Conservation (phyloP, 2,113 vertebrate species). For the Gallinago media region DNA sequence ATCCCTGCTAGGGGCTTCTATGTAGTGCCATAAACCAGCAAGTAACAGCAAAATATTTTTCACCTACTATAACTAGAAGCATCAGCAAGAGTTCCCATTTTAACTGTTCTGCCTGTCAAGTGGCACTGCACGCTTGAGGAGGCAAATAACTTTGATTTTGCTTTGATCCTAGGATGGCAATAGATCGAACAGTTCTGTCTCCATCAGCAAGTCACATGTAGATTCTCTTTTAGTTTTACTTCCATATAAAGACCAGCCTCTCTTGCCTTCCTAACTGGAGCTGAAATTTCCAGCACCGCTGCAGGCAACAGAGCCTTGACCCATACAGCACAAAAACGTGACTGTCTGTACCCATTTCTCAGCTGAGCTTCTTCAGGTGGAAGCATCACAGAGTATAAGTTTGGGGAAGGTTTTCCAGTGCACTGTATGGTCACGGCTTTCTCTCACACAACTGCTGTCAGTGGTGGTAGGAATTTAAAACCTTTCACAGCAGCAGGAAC, state of each 20-base stretch:
- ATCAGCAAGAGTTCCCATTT: neutral
- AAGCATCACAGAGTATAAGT: fast-evolving
- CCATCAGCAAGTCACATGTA: fast-evolving
- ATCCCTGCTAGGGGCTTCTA: neutral
- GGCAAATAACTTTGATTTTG: neutral
- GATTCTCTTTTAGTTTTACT: neutral
- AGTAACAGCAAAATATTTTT: neutral
- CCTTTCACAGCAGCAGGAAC: neutral
- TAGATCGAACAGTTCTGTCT: neutral
- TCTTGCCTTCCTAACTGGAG: neutral
- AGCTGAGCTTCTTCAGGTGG: neutral
- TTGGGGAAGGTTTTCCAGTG: neutral
- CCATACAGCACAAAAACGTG: neutral
- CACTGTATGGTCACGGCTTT: neutral
- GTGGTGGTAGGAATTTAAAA: neutral
- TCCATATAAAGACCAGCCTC: neutral
- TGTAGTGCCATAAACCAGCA: neutral
- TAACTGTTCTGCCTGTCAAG: neutral
- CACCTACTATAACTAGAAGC: neutral
- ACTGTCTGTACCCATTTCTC: neutral
- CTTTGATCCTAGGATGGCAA: neutral
- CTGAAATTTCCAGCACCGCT: neutral
- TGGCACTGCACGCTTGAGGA: neutral
- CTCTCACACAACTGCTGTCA: neutral
- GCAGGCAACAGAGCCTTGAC: neutral